Base-by-base conservation (phyloP, 35 echinoderm and acorn worm species). In the Acanthaster planci region DNA sequence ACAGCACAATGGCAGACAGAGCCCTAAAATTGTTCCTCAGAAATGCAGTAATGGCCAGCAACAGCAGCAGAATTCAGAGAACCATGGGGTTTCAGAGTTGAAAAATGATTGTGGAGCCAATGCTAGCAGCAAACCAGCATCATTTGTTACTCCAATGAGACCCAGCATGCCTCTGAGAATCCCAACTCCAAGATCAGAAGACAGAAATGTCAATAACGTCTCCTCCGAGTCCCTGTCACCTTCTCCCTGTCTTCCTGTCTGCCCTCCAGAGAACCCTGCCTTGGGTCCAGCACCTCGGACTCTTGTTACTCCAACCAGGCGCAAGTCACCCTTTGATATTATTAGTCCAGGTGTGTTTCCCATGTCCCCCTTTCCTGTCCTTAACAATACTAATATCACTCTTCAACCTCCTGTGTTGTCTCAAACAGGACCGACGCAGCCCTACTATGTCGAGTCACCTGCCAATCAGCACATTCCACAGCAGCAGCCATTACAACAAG, bases 241-340 rank as follows among this genome's bases (percentile, higher is more conserved):
- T 35, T 72, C 64, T 26, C 23, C 64, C 23, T 72, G 26, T 34
- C 64, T 72, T 72, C 64, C 64, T 31, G 64, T 26, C 30, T 72
- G 64, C 30, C 64, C 64, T 72, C 23, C 23, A 7, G 64, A 72
- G 64, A 72, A 27, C 64, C 64, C 10, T 1, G 29, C 34, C 0
- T 72, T 26, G 26, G 34, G 64, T 21, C 26, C 64, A 31, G 64
- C 42, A 47, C 42, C 64, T 34, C 2, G 64, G 64, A 72, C 1
- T 72, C 64, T 72, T 26, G 64, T 72, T 10, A 72, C 64, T 34
- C 64, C 64, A 23, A 72, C 64, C 64, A 19, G 64, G 23, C 64
- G 64, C 34, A 72, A 72, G 30, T 72, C 64, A 31, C 64, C 64
- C 64, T 72, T 72, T 72, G 64, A 72, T 72, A 34, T 72, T 72